Base-by-base conservation (phyloP, 2,113 vertebrate species). In the Cebus imitator region DNA sequence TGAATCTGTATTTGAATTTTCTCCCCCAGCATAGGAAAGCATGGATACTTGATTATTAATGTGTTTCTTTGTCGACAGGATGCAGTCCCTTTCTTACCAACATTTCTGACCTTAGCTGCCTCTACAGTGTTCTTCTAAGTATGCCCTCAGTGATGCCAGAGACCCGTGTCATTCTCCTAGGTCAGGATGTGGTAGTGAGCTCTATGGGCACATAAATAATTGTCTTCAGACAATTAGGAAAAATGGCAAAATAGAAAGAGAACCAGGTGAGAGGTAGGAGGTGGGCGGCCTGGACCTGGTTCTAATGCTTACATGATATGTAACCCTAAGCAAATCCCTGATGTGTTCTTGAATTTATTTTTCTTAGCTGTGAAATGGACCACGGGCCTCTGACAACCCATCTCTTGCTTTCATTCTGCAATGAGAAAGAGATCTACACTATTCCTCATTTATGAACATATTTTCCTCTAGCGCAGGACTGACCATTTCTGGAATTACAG, bases 251-350 rank as follows among this genome's bases (percentile, higher is more conserved):
- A 86, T 0, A 55, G 20, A 78, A 87, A 12, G 23, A 87, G 20
- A 55, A 73, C 6, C 1, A 76, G 7, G 43, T 3, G 70, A 4
- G 12, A 68, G 20, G 25, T 3, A n/a, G 17, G 12, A 30, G 8
- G 25, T 0, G 0, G 1, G 6, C 3, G 5, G 35, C 8, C 35
- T 27, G 3, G 43, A 7, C n/a, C 45, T 27, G 11, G 16, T 90
- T 76, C 64, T 79, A 37, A 91, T 27, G 35, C 3, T 94, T 52
- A 85, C 14, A 43, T 57, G 6, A 17, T 68, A 6, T 25, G 9
- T 70, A 75, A 35, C 18, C 20, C 20, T 68, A 52, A 76, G 48
- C 0, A 6, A 70, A 78, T 23, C 6, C 17, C n/a, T 91, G 37
- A 23, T 32, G 4, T 35, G 1, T 50, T 32, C 23, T 35, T 57